Percentiles rank a stretch among this genome's conserved stretches.
Conservation (phyloP, 2,113 vertebrate species). For the Urocolius indicus region DNA sequence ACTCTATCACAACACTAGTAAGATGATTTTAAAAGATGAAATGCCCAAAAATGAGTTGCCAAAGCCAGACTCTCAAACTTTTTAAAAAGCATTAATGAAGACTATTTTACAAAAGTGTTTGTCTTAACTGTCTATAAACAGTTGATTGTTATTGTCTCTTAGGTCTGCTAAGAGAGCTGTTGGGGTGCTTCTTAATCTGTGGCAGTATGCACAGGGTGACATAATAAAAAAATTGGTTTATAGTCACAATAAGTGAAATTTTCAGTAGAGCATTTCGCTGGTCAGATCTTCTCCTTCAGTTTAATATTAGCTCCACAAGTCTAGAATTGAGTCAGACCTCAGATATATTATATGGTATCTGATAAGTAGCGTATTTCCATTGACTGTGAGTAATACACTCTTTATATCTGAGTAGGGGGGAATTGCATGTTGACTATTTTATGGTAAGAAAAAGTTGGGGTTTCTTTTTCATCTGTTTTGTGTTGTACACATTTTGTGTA, state of each 20-base stretch:
- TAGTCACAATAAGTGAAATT: neutral
- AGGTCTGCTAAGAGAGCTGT: neutral
- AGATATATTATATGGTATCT: neutral
- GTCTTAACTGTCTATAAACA: neutral
- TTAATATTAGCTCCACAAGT: neutral
- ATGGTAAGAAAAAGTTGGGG: slow-evolving; percentile 20
- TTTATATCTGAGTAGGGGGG: slow-evolving; percentile 5
- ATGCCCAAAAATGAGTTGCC: neutral
- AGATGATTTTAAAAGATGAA: neutral
- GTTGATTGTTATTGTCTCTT: neutral
- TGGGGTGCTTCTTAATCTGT: neutral
- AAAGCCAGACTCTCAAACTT: neutral
- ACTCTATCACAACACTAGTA: neutral
- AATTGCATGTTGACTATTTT: slow-evolving; percentile 33
- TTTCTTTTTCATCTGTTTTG: slow-evolving; percentile 46
- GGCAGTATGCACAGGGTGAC: neutral
- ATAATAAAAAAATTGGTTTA: neutral
- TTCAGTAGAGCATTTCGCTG: neutral
- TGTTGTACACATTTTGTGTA: slow-evolving; percentile 56
- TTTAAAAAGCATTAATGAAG: neutral
- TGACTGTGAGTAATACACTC: neutral
- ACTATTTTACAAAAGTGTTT: neutral
- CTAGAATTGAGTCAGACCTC: slow-evolving; percentile 6
- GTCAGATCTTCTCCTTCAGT: neutral
- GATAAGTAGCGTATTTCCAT: neutral